Evolutionary conservation across 35 echinoderm and acorn worm species (phyloP), one percentile per base, ranked within the genome.

Genomic region (Stichopus chloronotus): DNA sequence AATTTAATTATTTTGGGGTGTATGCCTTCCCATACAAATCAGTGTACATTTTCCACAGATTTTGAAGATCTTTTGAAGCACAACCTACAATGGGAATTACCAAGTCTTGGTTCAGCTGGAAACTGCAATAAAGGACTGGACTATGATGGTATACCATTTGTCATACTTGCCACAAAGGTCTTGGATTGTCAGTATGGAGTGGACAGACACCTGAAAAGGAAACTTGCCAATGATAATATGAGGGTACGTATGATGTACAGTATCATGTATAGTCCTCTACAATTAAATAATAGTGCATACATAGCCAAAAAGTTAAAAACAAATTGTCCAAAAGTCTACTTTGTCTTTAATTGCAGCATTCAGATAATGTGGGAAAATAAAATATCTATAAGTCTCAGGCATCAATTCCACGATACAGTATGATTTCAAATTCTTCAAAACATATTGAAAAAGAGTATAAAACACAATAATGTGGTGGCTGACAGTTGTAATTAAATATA

Each of bases 91-190:
- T 89, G 87, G 87, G 87, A 89, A 53, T 61, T 89, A 19, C 59
- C 59, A n/a, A 89, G 87, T 59, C 87, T 89, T 59, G 87, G 87
- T 63, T 54, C 60, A 89, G 87, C 65, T 65, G 87, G 87, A 71
- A 72, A 22, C 12, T 53, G 87, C 57, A 65, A 89, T 61, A 89
- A 89, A 72, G 87, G 87, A 3, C 23, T 71, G 17, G 87, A 89
- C 87, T 89, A 89, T 89, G 87, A 89, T 89, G 87, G 87, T 8
- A 89, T 89, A 8, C 87, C 87, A 30, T 89, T 89, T 89, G 61
- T 89, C 61, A 72, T 89, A 63, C n/a, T 89, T 72, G 87, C 87
- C 23, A 89, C 87, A 65, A 89, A 89, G 57, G 59, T 89, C 6
- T 19, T 89, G 87, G 87, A 89, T 63, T 89, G 87, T 55, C 87